A percentile compares a stretch with the other conserved stretches of the same genome.
These are phyloP conservation scores for Lophochroa leadbeateri DNA, from an alignment of 2,113 vertebrate species.

Conservation along the genomic window DNA sequence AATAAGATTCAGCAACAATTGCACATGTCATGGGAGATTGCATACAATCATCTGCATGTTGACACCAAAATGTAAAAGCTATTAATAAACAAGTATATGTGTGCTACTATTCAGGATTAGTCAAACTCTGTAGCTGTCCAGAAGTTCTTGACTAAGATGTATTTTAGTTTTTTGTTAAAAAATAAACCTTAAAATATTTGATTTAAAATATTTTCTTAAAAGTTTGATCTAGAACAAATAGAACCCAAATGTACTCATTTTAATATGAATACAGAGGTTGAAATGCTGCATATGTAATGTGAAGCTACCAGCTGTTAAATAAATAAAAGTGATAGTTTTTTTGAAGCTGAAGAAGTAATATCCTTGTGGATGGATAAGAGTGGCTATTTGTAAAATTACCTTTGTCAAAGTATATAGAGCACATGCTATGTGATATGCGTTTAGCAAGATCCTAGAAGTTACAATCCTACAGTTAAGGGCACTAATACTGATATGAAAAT, in stretches of 20 bases:
- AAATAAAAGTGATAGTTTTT: background rate
- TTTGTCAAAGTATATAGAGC: background rate
- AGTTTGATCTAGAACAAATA: background rate
- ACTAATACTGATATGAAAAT: background rate
- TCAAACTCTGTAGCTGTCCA: background rate
- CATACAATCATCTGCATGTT: background rate
- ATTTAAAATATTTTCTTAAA: background rate
- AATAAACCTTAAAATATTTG: background rate
- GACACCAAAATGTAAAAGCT: background rate
- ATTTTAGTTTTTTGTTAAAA: background rate
- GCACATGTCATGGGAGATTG: accelerated
- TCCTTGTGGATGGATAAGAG: background rate
- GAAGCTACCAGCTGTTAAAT: background rate
- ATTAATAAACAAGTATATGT: background rate
- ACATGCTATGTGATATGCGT: background rate
- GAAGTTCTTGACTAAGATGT: background rate
- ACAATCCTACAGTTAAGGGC: background rate
- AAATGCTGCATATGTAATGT: background rate
- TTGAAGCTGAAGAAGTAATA: background rate
- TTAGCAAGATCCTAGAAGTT: background rate
- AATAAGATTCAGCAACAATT: background rate
- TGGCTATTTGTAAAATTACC: background rate
- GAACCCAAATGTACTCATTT: background rate
- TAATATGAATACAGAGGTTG: background rate
- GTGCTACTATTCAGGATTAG: background rate